Evolutionary conservation across 2,113 vertebrate species (phyloP), one percentile per base, ranked within the genome.

Genomic region (Bagarius yarrelli): DNA sequence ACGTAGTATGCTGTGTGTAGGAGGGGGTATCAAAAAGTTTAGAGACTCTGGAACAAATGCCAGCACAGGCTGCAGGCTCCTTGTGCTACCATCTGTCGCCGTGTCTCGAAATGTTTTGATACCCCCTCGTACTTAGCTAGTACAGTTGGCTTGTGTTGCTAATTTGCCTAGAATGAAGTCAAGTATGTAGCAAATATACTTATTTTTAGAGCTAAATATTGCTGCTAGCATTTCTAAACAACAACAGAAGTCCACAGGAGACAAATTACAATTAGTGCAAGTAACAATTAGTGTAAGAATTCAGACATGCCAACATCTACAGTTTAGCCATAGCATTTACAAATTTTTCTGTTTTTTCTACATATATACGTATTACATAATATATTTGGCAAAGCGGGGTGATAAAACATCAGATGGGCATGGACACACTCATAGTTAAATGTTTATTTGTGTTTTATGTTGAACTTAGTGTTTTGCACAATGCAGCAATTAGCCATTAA

Each of bases 221-320:
- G 25, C 14, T 63, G 23, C 15, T 63, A 18, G 1, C 30, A 19
- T 63, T 63, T 60, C 25, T 60, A 21, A 59, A 4, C n/a, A 27
- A 60, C 57, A 60, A 60, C 60, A 34, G 60, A 5, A n/a, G 30
- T 63, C 8, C 30, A 63, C 27, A 63, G 8, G 2, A 63, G 15
- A 63, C 30, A 64, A 19, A 64, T 18, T 34, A 34, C 61, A 64
- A 3, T 8, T 30, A 6, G 18, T 2, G 9, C 8, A 16, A 5
- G 59, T 16, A 32, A 30, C 60, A 32, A 14, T 27, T 27, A 60
- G n/a, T 60, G 25, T 67, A 69, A 55, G 53, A 81, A 77, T 61
- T 81, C 66, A 70, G 76, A 77, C 72, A 47, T 84, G 73, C 80
- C 74, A 81, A 63, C 63, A 14, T 27, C 25, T 60, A 15, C 25